Base-by-base conservation (phyloP, 2,113 vertebrate species). In the Plestiodon gilberti region DNA sequence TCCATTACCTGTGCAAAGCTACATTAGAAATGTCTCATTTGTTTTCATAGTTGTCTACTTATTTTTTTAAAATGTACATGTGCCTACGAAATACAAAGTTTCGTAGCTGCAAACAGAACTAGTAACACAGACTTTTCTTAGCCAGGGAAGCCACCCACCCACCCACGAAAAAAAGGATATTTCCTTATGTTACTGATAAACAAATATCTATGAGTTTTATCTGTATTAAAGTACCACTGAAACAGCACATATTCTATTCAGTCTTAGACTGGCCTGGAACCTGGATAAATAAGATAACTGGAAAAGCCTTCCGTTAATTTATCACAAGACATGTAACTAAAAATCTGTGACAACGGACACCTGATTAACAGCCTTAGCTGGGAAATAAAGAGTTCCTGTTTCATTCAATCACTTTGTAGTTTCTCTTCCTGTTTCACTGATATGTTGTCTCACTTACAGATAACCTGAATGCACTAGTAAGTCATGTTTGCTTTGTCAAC, bases 201-300 rank as follows among this genome's bases (percentile, higher is more conserved):
- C 88, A 93, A 88, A 83, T 70, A 89, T 88, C 2, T 90, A 91
- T 79, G 64, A 52, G 62, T 87, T 93, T 90, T 92, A 94, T 91
- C 79, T 70, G 57, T 30, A 86, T 90, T 83, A 43, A 78, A 92
- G 84, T 6, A 91, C 89, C 88, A 86, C 92, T 94, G 82, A 93
- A 93, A 91, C 38, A 91, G 75, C 22, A 33, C 0, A 84, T 57
- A 38, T 83, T 28, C 65, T 87, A 73, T 87, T 62, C 40, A 93
- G 67, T 78, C 78, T 82, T 82, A 90, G 89, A 88, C n/a, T 61
- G 64, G 10, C 33, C 67, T 83, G 85, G 90, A 93, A 91, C 91
- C 83, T n/a, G 80, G 81, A 89, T 87, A 93, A 93, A 91, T 20
- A 89, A 92, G 89, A 87, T 91, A 95, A 93, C 71, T 91, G 52